Base-by-base conservation (phyloP, 2,888 invertebrate species). In the Clitarchus hookeri region DNA sequence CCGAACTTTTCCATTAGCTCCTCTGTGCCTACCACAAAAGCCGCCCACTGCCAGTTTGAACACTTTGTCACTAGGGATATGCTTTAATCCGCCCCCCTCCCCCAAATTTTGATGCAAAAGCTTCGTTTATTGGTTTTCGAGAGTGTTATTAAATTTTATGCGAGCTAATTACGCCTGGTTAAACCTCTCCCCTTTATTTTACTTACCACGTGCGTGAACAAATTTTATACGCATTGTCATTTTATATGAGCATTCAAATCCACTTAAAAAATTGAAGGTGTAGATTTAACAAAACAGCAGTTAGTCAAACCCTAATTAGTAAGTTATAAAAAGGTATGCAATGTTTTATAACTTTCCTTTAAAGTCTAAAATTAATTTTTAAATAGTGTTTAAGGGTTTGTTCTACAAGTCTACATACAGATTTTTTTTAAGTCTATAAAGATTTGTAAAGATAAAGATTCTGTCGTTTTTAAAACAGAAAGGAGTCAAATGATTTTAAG, bases 101-200 rank as follows among this genome's bases (percentile, higher is more conserved):
- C 48, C 65, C 65, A 11, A 16, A 65, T 16, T 65, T 65, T 65
- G 65, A 65, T 65, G 65, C 65, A 65, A 65, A 65, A 65, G 65
- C 65, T 23, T 65, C 65, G 65, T 65, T 65, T n/a, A 65, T 65
- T 65, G 65, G 65, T 65, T 65, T 65, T 65, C 65, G 13, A 65
- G 23, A 65, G 65, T 11, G 65, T 65, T 65, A 65, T 65, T 65
- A 65, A 65, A 65, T 65, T 65, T 65, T n/a, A 65, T n/a, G 65
- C n/a, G 65, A 65, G 65, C 65, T 65, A 65, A 65, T 65, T 65
- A 65, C 65, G 65, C 65, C n/a, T n/a, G 65, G 23, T 65, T 65
- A 65, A 65, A 65, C 65, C 65, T 65, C 65, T 48, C 65, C n/a
- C 65, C 19, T 65, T n/a, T 65, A 65, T 65, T n/a, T n/a, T 19